Evolutionary conservation across 2,113 vertebrate species (phyloP), one percentile per base, ranked within the genome.

Genomic region (Stomatorhinus ivindoensis): DNA sequence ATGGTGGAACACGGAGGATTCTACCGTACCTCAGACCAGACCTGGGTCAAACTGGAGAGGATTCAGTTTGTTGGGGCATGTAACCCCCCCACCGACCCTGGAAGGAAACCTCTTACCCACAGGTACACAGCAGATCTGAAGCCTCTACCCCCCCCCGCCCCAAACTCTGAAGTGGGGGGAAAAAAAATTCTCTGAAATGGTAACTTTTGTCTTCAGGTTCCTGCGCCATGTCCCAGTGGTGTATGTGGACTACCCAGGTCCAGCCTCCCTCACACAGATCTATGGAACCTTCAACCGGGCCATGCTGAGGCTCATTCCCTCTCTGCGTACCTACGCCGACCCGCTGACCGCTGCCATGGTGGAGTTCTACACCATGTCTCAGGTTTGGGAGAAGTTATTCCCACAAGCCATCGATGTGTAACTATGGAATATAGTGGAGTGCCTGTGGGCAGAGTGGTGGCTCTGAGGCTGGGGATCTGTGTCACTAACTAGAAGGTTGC

Each of bases 1-100:
- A 99, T 99, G 98, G 98, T 99, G 85, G 98, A 99, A 91, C 98
- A 99, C 24, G 98, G 98, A 88, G 98, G 98, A 31, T 99, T 99
- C 93, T 99, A 99, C 92, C 98, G 98, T 39, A 99, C 98, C 48
- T 98, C 98, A 24, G 98, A 99, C 91, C 98, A 99, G 91, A 99
- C 98, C 0, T 99, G 98, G 98, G 98, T 99, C 82, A 99, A 99
- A 94, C 94, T 99, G 90, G 98, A 99, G 93, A 97, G 98, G 90
- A 99, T 99, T 94, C 98, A 99, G 92, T 99, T 99, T 94, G 98
- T 99, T 86, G 98, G 98, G 61, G 98, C 98, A 0, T 99, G 98
- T 94, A 99, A 99, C 90, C 98, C 98, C 35, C 98, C 98, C 76
- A 99, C 98, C 1, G 98, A 99, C 90, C 98, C 98, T 42, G 98